Percentiles rank a stretch among this genome's conserved stretches.
Conservation (phyloP, 2,888 invertebrate species). For the Parnassius glacialis region DNA sequence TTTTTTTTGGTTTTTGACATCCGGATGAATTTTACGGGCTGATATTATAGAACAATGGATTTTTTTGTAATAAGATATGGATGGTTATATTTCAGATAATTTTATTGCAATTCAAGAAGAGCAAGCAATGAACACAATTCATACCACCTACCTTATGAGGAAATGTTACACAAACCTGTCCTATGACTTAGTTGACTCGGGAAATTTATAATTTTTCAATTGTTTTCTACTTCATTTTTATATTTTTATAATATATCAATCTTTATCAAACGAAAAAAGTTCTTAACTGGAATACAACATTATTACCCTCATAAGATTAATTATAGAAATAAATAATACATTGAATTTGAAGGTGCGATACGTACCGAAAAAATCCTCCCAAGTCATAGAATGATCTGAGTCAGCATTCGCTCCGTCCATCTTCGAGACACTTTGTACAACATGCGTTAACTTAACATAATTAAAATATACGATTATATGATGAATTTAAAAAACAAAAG, state of each 20-base stretch:
- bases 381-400: constrained; percentile 85
- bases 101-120: constrained; percentile 31
- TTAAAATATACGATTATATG: constrained; percentile 27
- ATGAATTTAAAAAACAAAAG: constrained; percentile 26
- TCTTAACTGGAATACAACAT: too few species aligned
- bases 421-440: constrained; percentile 50
- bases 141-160: constrained; percentile 53
- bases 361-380: constrained; percentile 88
- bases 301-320: background rate
- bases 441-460: constrained; percentile 47
- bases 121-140: constrained; percentile 48
- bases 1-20: too few species aligned
- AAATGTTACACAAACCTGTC: constrained; percentile 64
- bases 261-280: too few species aligned
- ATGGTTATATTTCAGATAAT: background rate
- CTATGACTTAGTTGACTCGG: constrained; percentile 44
- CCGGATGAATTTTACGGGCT: too few species aligned
- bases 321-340: background rate
- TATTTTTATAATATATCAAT: constrained; percentile 1
- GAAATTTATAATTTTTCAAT: constrained; percentile 43
- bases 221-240: constrained; percentile 4
- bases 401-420: constrained; percentile 81
- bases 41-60: too few species aligned
- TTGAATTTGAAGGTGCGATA: constrained; percentile 33
- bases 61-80: background rate